phyloP scores from a whole-genome alignment of 2,888 invertebrate genomes.

The Agrochola lota region DNA sequence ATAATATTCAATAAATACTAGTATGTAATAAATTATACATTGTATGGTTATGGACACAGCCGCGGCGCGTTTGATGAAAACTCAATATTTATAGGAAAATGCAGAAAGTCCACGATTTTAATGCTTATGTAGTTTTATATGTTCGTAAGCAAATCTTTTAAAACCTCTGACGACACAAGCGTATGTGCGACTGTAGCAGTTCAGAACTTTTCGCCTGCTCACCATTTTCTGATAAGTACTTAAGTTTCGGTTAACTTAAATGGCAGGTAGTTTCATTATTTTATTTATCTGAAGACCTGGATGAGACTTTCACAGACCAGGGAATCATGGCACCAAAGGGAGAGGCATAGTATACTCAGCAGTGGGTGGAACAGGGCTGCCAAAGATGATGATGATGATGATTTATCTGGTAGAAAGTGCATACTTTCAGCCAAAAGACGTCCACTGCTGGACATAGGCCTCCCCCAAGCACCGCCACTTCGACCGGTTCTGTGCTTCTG shows the following conservation, averaged over 20 bases:
- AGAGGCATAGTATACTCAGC: neutral
- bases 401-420: neutral
- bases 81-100: neutral
- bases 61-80: constrained; percentile 7
- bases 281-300: too few species aligned
- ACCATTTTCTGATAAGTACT: neutral
- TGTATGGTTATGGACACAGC: neutral
- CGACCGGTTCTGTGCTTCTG: too few species aligned
- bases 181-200: too few species aligned
- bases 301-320: neutral
- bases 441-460: too few species aligned
- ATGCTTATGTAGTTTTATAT: too few species aligned
- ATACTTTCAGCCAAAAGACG: too few species aligned
- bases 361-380: neutral
- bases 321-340: neutral
- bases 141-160: neutral
- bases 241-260: neutral
- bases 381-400: neutral
- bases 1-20: too few species aligned
- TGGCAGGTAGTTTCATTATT: neutral
- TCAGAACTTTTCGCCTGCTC: too few species aligned
- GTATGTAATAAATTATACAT: neutral
- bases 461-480: too few species aligned
- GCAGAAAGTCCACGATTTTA: neutral
- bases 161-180: neutral